phyloP scores from a whole-genome alignment of 2,113 vertebrate genomes.

The Alouatta palliata region DNA sequence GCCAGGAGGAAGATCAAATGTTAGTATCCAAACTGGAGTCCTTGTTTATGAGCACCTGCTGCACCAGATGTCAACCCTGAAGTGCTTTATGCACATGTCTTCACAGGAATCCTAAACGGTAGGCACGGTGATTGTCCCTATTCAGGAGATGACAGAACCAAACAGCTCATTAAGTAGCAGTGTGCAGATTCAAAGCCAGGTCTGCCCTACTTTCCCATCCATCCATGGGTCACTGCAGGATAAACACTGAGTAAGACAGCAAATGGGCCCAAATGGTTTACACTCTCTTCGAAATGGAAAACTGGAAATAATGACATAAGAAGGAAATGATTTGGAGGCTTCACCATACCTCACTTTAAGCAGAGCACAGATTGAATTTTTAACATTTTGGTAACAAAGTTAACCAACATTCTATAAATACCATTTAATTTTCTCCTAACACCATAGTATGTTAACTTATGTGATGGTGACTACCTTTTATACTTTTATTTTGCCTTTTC shows the following conservation, averaged over 20 bases:
- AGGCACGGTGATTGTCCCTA: not conserved
- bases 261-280: not conserved
- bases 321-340: not conserved
- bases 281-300: not conserved
- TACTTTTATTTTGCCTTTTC: not conserved
- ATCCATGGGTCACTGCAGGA: not conserved
- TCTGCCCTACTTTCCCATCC: not conserved
- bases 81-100: not conserved
- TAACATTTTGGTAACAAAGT: not conserved
- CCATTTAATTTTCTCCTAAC: not conserved
- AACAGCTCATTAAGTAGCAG: not conserved
- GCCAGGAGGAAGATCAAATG: not conserved
- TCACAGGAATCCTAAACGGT: not conserved
- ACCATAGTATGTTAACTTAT: not conserved
- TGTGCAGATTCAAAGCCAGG: not conserved
- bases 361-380: not conserved
- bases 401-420: not conserved
- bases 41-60: rapidly evolving
- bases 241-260: not conserved
- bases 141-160: not conserved
- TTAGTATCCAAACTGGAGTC: rapidly evolving
- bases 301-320: not conserved
- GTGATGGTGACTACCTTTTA: not conserved
- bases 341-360: not conserved
- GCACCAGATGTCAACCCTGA: not conserved